These are phyloP conservation scores for Ardeotis arabs DNA, from an alignment of 2,113 vertebrate genomes.

Conservation along the genomic window DNA sequence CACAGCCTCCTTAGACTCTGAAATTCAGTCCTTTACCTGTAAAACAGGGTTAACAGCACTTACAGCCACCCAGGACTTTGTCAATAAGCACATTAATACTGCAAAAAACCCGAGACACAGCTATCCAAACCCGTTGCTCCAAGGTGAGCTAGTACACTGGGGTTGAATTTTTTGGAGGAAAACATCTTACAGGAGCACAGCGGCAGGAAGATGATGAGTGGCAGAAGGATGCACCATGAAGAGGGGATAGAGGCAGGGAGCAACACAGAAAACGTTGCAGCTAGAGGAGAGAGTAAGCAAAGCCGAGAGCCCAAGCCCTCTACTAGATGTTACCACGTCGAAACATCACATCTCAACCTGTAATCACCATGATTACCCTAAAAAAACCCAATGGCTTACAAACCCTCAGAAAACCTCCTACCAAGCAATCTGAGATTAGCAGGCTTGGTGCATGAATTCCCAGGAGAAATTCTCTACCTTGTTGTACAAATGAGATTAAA, in stretches of 20 bases:
- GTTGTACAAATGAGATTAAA: neutral
- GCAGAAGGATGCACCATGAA: neutral
- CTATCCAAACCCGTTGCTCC: neutral
- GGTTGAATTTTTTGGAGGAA: neutral
- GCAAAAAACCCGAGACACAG: neutral
- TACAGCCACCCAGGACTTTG: neutral
- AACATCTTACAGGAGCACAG: neutral
- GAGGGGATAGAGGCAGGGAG: neutral
- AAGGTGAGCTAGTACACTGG: neutral
- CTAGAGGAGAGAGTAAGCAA: neutral
- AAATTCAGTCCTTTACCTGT: neutral
- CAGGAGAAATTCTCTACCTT: neutral
- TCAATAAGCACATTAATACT: neutral
- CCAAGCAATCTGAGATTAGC: neutral
- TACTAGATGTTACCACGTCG: neutral
- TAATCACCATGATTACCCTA: neutral
- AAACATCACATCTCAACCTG: neutral
- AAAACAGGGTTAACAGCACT: neutral
- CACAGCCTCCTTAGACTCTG: neutral
- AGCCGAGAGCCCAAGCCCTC: neutral
- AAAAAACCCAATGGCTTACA: neutral
- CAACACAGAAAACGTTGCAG: neutral
- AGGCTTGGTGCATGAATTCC: neutral
- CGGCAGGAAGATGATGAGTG: neutral
- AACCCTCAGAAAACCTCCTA: neutral